Conservation (phyloP, 1,140 invertebrate genomes). For the Cydia amplana region DNA sequence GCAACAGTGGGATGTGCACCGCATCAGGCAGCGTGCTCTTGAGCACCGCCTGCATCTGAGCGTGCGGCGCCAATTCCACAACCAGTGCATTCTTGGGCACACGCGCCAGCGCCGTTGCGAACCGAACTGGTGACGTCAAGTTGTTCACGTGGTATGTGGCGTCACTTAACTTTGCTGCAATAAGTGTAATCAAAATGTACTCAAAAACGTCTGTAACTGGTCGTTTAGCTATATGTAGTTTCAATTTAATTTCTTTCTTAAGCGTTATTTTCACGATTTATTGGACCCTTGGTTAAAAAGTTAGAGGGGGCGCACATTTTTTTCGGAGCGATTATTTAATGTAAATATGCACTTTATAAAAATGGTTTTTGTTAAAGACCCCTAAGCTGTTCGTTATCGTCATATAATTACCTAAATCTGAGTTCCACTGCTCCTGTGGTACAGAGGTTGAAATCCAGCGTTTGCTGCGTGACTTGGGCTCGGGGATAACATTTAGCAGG, state of each 20-base stretch:
- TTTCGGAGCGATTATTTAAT: no score
- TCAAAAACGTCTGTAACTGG: no score
- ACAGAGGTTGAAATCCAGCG: conserved; percentile 97
- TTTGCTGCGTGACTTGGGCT: conserved; percentile 87
- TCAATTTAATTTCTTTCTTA: no score
- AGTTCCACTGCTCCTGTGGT: conserved; percentile 88
- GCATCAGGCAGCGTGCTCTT: conserved; percentile 85
- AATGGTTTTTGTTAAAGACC: no score
- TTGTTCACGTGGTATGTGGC: conserved; percentile 98
- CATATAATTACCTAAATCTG: conserved; percentile 61
- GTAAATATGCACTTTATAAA: no score
- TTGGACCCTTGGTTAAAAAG: no score
- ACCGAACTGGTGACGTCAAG: conserved; percentile 91
- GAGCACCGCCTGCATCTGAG: conserved; percentile 92
- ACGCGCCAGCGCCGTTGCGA: conserved; percentile 90
- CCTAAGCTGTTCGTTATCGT: no score
- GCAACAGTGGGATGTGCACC: conserved; percentile 57
- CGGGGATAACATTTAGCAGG: conserved; percentile 89
- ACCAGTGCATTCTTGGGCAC: conserved; percentile 93
- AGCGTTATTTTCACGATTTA: no score
- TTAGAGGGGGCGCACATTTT: no score
- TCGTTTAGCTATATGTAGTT: no score
- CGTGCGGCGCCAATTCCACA: conserved; percentile 96
- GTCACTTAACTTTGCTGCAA: conserved; percentile 89
- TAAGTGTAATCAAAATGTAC: no score